A percentile compares a stretch with the other conserved stretches of the same genome.
phyloP scores from a whole-genome alignment of 2,797 vertebrate species.

The Rhabdophis nuchalis region DNA sequence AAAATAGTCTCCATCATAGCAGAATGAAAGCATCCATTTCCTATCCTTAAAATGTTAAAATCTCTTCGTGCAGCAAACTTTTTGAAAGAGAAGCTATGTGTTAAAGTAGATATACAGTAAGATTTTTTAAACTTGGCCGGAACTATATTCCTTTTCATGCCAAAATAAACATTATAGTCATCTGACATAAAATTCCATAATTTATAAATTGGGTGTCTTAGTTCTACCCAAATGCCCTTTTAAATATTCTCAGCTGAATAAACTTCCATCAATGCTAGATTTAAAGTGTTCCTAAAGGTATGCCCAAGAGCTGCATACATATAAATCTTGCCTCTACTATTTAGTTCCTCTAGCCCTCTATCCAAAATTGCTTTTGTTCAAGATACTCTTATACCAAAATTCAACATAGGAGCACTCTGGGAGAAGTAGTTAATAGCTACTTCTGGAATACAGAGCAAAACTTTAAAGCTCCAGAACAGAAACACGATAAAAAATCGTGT shows the following conservation, averaged over 20 bases:
- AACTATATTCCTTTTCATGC: neutral
- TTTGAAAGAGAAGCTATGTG: neutral
- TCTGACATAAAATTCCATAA: neutral
- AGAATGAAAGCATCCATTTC: neutral
- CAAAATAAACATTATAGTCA: neutral
- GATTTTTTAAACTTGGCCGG: neutral
- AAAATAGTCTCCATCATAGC: neutral
- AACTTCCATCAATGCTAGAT: neutral
- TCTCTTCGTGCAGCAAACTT: neutral
- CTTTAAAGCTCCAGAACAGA: neutral
- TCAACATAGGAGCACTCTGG: neutral
- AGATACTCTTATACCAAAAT: neutral
- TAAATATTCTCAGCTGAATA: neutral
- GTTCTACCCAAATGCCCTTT: neutral
- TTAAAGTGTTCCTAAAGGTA: neutral
- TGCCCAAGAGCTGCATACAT: neutral
- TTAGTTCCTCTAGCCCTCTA: neutral
- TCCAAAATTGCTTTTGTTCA: neutral
- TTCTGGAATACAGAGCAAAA: neutral
- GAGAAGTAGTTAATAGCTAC: neutral
- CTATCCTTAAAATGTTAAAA: neutral
- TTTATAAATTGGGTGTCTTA: neutral
- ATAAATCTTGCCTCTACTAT: neutral
- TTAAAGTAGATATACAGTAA: neutral
- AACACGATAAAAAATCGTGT: neutral